Conservation (phyloP, 2,888 invertebrate species). For the Pollenia griseotomentosa region DNA sequence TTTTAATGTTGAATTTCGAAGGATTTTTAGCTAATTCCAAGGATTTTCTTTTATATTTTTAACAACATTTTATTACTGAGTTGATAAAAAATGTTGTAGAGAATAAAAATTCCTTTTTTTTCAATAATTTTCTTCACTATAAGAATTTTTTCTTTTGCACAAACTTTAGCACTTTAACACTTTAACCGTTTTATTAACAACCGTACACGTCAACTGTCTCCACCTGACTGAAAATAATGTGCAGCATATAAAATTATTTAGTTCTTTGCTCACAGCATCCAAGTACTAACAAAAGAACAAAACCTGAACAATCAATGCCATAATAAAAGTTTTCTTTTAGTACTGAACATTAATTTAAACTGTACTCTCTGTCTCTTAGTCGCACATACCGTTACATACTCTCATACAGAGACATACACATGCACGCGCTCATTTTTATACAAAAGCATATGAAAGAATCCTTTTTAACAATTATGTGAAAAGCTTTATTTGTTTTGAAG, state of each 20-base stretch:
- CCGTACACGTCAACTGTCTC: constrained; percentile 84
- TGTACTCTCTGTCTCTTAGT: constrained; percentile 42
- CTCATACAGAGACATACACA: background rate
- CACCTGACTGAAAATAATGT: constrained; percentile 82
- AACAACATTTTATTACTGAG: constrained; percentile 1
- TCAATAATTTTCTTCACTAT: constrained; percentile 48
- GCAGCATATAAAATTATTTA: constrained; percentile 61
- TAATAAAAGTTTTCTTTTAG: constrained; percentile 55
- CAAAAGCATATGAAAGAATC: constrained; percentile 19
- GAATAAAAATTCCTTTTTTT: constrained; percentile 6
- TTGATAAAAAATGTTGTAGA: constrained; percentile 35
- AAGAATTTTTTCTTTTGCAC: constrained; percentile 60
- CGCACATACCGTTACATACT: constrained; percentile 71
- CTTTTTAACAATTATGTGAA: constrained; percentile 20
- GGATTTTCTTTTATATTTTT: constrained; percentile 16
- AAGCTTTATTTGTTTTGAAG: constrained; percentile 39
- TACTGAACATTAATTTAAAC: background rate
- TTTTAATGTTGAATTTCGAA: background rate
- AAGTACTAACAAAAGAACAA: constrained; percentile 19
- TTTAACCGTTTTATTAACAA: constrained; percentile 78
- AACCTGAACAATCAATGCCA: constrained; percentile 13
- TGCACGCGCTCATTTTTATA: background rate
- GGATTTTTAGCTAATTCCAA: background rate
- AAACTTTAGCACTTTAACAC: constrained; percentile 73
- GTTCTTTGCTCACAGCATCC: constrained; percentile 65